Conservation (phyloP, 2,797 vertebrate genomes). For the Tachyglossus aculeatus region DNA sequence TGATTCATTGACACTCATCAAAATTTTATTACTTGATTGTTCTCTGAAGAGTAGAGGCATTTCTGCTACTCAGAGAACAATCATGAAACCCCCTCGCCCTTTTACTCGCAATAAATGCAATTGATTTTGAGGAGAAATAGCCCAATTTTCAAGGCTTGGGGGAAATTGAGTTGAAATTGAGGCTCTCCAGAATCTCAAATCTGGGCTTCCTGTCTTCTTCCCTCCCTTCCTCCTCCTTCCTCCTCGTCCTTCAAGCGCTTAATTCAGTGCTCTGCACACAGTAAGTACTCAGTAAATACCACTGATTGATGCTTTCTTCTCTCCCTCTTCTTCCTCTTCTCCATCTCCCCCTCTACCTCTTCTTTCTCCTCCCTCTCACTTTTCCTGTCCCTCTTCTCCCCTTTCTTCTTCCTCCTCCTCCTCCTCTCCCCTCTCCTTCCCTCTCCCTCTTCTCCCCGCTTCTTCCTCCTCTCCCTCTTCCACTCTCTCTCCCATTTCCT, state of each 20-base stretch:
- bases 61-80: too few relatives aligned
- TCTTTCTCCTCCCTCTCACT: neutral
- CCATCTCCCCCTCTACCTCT: neutral
- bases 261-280: too few relatives aligned
- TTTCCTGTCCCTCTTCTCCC: neutral
- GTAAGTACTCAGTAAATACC: fast-evolving
- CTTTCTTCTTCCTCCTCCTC: neutral
- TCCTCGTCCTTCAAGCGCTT: too few relatives aligned
- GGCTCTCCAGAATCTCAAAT: too few relatives aligned
- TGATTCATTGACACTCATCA: too few relatives aligned
- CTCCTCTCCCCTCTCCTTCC: neutral
- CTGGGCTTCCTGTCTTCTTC: too few relatives aligned
- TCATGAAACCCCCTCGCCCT: too few relatives aligned
- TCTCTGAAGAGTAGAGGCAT: too few relatives aligned
- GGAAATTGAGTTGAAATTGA: too few relatives aligned
- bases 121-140: neutral
- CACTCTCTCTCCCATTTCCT: neutral
- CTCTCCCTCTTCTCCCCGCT: neutral
- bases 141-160: neutral
- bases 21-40: too few relatives aligned
- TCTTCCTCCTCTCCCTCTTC: neutral
- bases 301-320: neutral
- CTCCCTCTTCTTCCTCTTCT: neutral
- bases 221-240: too few relatives aligned
- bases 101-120: neutral